Evolutionary conservation across 2,888 invertebrate genomes (phyloP).

Genomic region (Dyspetes luteomarginatus): DNA sequence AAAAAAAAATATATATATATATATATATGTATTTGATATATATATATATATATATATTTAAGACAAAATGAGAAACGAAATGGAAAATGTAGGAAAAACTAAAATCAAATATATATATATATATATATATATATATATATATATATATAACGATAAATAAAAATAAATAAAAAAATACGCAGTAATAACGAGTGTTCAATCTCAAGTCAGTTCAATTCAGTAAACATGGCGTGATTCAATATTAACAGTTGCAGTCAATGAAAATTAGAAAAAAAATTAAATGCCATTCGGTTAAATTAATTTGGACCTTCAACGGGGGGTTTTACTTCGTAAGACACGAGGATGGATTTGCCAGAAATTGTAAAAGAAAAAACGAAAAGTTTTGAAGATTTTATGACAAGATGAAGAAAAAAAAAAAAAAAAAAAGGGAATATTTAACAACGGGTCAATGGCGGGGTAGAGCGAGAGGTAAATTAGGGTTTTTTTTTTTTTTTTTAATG

Average conservation of each 20-base stretch:
- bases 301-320: conserved; percentile 63
- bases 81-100: conserved; percentile 49
- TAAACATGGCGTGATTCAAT: conserved; percentile 74
- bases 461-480: conserved; percentile 13
- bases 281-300: conserved; percentile 75
- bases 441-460: neutral
- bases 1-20: conserved; percentile 75
- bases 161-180: conserved; percentile 67
- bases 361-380: neutral
- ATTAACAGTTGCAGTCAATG: conserved; percentile 77
- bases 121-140: conserved; percentile 45
- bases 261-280: conserved; percentile 45
- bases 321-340: conserved; percentile 50
- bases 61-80: conserved; percentile 53
- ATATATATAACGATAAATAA: conserved; percentile 32
- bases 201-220: conserved; percentile 71
- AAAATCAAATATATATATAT: conserved; percentile 57
- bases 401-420: neutral
- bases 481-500: conserved; percentile 1
- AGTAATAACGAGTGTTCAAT: conserved; percentile 74
- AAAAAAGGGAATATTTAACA: neutral
- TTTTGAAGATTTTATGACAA: neutral
- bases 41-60: conserved; percentile 56
- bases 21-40: conserved; percentile 69
- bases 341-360: conserved; percentile 26